phyloP scores from a whole-genome alignment of 1,140 invertebrate species.

The Pteromalus puparum region DNA sequence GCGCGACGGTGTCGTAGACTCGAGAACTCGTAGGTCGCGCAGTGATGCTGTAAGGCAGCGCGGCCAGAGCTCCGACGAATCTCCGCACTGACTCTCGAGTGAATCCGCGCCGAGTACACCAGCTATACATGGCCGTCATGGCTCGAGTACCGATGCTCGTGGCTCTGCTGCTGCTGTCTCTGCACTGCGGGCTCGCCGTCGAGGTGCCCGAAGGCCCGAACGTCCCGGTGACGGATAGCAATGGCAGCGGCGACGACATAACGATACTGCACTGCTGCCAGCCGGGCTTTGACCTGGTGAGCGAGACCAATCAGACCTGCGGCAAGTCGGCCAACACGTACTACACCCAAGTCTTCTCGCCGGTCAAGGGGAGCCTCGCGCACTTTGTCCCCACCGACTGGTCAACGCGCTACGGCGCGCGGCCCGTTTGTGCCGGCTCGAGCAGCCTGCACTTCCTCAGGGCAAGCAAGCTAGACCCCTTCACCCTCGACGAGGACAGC shows the following conservation, averaged over 20 bases:
- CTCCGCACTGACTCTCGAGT: no score
- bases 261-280: constrained; percentile 77
- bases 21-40: not conserved
- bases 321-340: constrained; percentile 48
- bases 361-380: constrained; percentile 62
- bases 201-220: constrained; percentile 47
- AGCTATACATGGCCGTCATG: not conserved
- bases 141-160: not conserved
- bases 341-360: constrained; percentile 77
- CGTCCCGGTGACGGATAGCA: constrained; percentile 48
- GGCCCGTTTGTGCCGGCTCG: constrained; percentile 68
- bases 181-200: constrained; percentile 57
- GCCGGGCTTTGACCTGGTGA: constrained; percentile 66
- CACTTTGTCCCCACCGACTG: constrained; percentile 72
- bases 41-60: not conserved
- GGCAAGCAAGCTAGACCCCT: constrained; percentile 56
- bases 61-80: not conserved
- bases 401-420: constrained; percentile 65
- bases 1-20: not conserved
- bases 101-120: not conserved
- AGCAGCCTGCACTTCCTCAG: constrained; percentile 61
- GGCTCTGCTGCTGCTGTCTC: constrained; percentile 57
- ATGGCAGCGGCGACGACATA: constrained; percentile 57
- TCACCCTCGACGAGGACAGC: constrained; percentile 75
- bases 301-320: constrained; percentile 52